Evolutionary conservation across 2,113 vertebrate genomes (phyloP), one percentile per base, ranked within the genome.

Genomic region (Hydrochoerus hydrochaeris): DNA sequence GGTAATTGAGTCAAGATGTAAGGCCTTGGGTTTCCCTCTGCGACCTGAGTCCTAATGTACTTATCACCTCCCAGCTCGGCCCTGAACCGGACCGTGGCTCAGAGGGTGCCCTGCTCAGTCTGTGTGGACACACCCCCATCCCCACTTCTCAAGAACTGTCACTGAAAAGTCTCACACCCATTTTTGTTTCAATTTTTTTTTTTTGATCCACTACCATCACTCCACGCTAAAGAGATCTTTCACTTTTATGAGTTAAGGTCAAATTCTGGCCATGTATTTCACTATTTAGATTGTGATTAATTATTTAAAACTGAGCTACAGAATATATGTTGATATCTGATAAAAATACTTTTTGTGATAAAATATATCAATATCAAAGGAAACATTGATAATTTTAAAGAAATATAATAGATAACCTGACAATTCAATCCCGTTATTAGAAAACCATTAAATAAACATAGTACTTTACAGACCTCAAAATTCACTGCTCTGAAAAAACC

Each of bases 1-100:
- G 95, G 96, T 96, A 90, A 92, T 92, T 84, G 84, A 95, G 89
- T 96, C 87, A 95, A 91, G 89, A 85, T 84, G 77, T 58, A 95
- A 82, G 69, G 95, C 82, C 85, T 85, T 83, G 32, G 95, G 90
- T 90, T 97, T 87, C 93, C 85, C 93, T 94, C 91, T 96, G 95
- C 90, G 93, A 78, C 97, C 93, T 90, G 54, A 58, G 85, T 93
- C n/a, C 85, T 90, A 91, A 92, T 54, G 11, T 65, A 30, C 85
- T 69, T 73, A 38, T 81, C 73, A 95, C 96, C 88, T 89, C 49
- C 71, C 0, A 7, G 77, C 87, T 96, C 63, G 49, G 5, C 63
- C 93, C 32, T 60, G 71, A 77, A 91, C 87, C 71, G 52, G 69
- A 83, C 54, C 82, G 77, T 85, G 38, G 81, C n/a, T 95, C 85